Base-by-base conservation (phyloP, 2,113 vertebrate species). In the Rattus rattus region DNA sequence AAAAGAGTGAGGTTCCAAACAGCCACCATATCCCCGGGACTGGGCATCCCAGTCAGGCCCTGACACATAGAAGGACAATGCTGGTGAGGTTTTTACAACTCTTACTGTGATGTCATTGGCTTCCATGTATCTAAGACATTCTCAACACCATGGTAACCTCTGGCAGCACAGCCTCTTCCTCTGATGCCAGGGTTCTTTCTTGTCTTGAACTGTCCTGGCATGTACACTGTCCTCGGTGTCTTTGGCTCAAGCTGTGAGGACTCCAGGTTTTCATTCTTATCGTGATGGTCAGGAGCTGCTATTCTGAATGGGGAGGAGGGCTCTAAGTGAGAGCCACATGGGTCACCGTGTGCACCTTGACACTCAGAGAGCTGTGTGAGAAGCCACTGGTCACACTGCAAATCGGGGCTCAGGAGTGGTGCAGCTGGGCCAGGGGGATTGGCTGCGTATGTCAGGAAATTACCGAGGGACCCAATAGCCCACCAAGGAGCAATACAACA, bases 381-480 rank as follows among this genome's bases (percentile, higher is more conserved):
- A 84, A 70, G 43, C 49, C 52, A n/a, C 75, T 20, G 10, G 6
- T 1, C 2, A 0, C 39, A 8, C 30, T 26, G 1, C 52, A n/a
- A 86, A 20, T 13, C 20, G 16, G 47, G 69, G 33, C 6, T 14
- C 1, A 0, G 19, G 39, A 22, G 39, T 7, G 16, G 22, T 1
- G 0, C 11, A 13, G 0, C 2, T 20, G 33, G 67, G 20, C 1
- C 11, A 0, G 19, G 28, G 14, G 2, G 8, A 1, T 16, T 36
- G 76, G 7, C 9, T 1, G 5, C 10, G 47, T 52, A 70, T 65
- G 13, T 77, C 39, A 73, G 8, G 4, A 86, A 49, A 49, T 67
- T 33, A 49, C 26, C 0, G 0, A 11, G 33, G 12, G 14, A 20
- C 7, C 28, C 43, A 49, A 2, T 2, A 7, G 0, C 10, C 84